phyloP scores from a whole-genome alignment of 2,113 vertebrate genomes.

The Dryoscopus gambensis region DNA sequence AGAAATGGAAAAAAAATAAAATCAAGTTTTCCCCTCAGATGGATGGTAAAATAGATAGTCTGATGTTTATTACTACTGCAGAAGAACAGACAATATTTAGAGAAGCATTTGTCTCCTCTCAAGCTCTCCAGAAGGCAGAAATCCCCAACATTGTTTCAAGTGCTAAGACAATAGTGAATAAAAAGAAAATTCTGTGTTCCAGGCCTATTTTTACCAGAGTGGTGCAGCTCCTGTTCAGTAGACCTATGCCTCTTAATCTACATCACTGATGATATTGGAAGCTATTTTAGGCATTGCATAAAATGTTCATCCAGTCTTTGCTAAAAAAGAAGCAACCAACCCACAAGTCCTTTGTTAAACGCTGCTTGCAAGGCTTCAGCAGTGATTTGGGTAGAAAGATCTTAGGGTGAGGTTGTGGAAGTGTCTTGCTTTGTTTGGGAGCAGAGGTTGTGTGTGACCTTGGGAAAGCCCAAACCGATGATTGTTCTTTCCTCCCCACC shows the following conservation, averaged over 20 bases:
- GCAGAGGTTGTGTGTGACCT: not conserved
- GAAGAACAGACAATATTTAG: not conserved
- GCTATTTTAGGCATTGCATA: slow-evolving; percentile 8
- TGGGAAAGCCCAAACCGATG: not conserved
- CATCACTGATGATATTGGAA: not conserved
- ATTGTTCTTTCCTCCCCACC: not conserved
- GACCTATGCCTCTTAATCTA: not conserved
- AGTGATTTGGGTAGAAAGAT: not conserved
- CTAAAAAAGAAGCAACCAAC: slow-evolving; percentile 2
- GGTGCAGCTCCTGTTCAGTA: slow-evolving; percentile 28
- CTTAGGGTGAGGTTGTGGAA: not conserved
- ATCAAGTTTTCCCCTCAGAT: not conserved
- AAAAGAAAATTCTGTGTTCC: not conserved
- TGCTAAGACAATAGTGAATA: not conserved
- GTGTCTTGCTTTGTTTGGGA: not conserved
- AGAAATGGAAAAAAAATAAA: not conserved
- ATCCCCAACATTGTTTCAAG: not conserved
- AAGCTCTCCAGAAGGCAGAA: not conserved
- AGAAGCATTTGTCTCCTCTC: not conserved
- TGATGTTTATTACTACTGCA: slow-evolving; percentile 1
- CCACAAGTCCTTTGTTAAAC: not conserved
- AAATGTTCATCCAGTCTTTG: not conserved
- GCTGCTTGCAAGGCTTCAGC: not conserved
- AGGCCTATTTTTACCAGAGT: slow-evolving; percentile 25
- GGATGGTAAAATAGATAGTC: not conserved